phyloP scores from a whole-genome alignment of 2,888 invertebrate species.

The Cyaniris semiargus region DNA sequence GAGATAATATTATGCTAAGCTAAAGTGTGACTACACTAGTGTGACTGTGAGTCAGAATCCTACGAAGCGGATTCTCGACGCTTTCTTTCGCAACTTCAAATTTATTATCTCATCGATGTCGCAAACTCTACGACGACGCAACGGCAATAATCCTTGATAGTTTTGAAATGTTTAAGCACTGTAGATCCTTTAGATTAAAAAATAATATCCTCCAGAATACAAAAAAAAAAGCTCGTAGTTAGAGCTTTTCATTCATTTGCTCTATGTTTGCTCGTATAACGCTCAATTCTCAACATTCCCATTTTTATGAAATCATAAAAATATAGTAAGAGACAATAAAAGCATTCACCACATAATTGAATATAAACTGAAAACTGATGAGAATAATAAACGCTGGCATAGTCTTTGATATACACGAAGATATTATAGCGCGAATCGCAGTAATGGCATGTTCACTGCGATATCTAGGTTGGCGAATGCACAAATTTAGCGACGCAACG shows the following conservation, averaged over 20 bases:
- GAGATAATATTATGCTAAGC: background rate
- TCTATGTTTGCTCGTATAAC: background rate
- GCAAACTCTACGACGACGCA: background rate
- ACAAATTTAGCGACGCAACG: conserved; percentile 21
- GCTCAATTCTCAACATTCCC: background rate
- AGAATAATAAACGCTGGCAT: background rate
- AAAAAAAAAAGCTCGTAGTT: background rate
- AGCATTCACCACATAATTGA: background rate
- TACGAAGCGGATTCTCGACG: background rate
- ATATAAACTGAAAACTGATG: conserved; percentile 8
- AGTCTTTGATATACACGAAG: background rate
- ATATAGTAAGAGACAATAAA: background rate
- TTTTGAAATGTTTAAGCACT: background rate
- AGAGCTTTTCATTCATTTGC: background rate
- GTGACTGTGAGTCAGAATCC: background rate
- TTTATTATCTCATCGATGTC: conserved; percentile 20
- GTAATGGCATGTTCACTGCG: background rate
- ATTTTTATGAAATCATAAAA: background rate
- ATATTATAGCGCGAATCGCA: conserved; percentile 7
- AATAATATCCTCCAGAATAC: background rate
- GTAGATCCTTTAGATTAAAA: background rate
- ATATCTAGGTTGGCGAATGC: conserved; percentile 21
- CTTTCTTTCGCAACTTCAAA: conserved; percentile 23
- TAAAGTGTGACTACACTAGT: background rate
- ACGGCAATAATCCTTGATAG: background rate